Percentiles rank a stretch among this genome's conserved stretches.
Evolutionary conservation across 1,140 invertebrate genomes (phyloP).

Genomic region (Bombyx mori): DNA sequence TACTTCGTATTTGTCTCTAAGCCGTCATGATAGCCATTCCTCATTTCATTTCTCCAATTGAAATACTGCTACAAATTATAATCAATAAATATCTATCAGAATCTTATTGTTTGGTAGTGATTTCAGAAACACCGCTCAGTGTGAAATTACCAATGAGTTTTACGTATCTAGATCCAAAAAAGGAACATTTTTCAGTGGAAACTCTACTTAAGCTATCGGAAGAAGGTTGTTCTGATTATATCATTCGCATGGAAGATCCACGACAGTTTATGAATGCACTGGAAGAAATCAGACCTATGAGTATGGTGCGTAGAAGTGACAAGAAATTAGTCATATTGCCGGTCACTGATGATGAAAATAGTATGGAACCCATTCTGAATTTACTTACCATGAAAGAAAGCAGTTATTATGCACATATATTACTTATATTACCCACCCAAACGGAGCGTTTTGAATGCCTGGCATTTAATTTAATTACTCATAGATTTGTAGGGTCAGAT

Average conservation of each 20-base stretch:
- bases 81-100: constrained; percentile 32
- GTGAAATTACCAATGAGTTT: constrained; percentile 23
- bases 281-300: constrained; percentile 35
- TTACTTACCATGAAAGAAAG: constrained; percentile 39
- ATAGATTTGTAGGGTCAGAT: constrained; percentile 42
- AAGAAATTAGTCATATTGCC: constrained; percentile 48
- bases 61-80: constrained; percentile 38
- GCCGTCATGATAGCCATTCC: not conserved
- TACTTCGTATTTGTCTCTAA: too few relatives aligned
- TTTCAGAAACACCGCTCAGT: constrained; percentile 29
- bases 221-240: constrained; percentile 54
- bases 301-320: constrained; percentile 44
- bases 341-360: constrained; percentile 8
- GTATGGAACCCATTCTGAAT: constrained; percentile 16
- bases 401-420: constrained; percentile 39
- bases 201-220: constrained; percentile 38
- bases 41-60: constrained; percentile 22
- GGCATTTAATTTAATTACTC: constrained; percentile 43
- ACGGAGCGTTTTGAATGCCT: constrained; percentile 9
- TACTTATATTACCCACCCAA: constrained; percentile 30
- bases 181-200: constrained; percentile 23
- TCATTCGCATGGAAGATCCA: constrained; percentile 36
- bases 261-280: constrained; percentile 39
- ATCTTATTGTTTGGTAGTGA: constrained; percentile 39
- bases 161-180: constrained; percentile 24